These are phyloP conservation scores for Coptodon bakossiorum DNA, from an alignment of 2,113 vertebrate species.

Conservation along the genomic window DNA sequence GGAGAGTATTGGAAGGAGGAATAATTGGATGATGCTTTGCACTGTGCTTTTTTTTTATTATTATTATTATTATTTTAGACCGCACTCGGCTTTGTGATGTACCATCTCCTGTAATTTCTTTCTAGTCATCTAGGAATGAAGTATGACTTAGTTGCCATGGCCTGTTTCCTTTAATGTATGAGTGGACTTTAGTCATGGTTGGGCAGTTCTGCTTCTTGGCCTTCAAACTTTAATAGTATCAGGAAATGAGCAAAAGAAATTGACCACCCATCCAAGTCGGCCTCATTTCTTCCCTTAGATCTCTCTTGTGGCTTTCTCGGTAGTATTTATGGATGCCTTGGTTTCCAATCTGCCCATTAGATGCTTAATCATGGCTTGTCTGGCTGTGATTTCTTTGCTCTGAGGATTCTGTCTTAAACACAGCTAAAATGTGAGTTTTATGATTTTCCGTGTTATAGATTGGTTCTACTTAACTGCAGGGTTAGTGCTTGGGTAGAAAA, in stretches of 20 bases:
- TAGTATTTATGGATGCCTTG: not conserved
- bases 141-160: constrained; percentile 15
- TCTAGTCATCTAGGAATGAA: constrained; percentile 4
- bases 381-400: not conserved
- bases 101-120: constrained; percentile 20
- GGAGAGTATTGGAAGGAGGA: not conserved
- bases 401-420: not conserved
- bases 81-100: not conserved
- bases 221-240: constrained; percentile 32
- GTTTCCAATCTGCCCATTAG: constrained; percentile 9
- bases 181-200: constrained; percentile 50
- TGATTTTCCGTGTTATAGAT: not conserved
- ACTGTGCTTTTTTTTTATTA: constrained; percentile 27
- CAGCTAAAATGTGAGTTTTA: not conserved
- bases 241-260: constrained; percentile 48
- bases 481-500: not conserved
- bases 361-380: not conserved
- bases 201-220: constrained; percentile 9
- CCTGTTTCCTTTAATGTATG: constrained; percentile 30
- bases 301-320: not conserved
- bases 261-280: constrained; percentile 25
- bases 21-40: constrained; percentile 45
- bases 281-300: constrained; percentile 28
- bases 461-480: not conserved
- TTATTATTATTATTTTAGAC: constrained; percentile 41